Base-by-base conservation (phyloP, 1,140 invertebrate species). In the Danaus melanippus region DNA sequence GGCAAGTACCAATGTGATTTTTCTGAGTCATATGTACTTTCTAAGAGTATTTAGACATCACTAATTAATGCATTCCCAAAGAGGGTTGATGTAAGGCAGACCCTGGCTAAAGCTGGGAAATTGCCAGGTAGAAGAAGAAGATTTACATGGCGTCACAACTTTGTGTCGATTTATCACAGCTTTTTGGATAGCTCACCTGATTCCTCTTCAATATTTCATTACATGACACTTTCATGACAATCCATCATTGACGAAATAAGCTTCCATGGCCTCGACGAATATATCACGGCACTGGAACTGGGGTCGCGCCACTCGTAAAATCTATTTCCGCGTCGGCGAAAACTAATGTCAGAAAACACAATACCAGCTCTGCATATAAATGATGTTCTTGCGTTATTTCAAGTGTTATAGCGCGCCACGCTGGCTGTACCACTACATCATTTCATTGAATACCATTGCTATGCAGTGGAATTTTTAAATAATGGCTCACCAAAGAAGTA, bases 251-350 rank as follows among this genome's bases (percentile, higher is more conserved):
- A 81, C 72, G 79, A 70, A 77, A 77, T 64, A 53, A 51, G 51
- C 42, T 48, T 45, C 66, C 64, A 64, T 66, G 71, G 76, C 74
- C 76, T 81, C 74, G 72, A 62, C 62, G 56, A 72, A 71, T 74
- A 75, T 75, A 74, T 73, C 66, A 65, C 63, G 21, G 12, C 53
- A 42, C 48, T 32, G 21, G 56, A 46, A 53, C 65, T 59, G 63
- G 66, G 62, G 71, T 73, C 71, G 69, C 52, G 55, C 64, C 59
- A 68, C 57, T 79, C 69, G 74, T 84, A 75, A 76, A 74, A 79
- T 69, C 76, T 74, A 72, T 74, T 82, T 82, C 77, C 79, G 77
- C 73, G 60, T 76, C 74, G 72, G 72, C 66, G 65, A 76, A 67
- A 56, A 67, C 65, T 69, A 72, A 70, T 71, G 57, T 57, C 51